Evolutionary conservation across 2,888 invertebrate genomes (phyloP).

Genomic region (Drepana falcataria): DNA sequence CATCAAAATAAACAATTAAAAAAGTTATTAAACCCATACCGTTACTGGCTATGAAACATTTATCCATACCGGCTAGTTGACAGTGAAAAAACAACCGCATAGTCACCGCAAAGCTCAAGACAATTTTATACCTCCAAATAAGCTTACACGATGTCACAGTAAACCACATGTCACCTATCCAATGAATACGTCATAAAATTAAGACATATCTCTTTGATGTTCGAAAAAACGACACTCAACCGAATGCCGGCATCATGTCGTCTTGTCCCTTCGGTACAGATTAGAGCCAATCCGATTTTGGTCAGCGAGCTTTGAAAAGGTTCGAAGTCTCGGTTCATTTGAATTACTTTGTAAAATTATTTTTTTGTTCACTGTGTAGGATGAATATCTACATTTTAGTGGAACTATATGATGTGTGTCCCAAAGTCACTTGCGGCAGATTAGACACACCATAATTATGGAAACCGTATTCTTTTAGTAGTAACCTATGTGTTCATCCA

Average conservation of each 20-base stretch:
- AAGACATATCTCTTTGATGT: constrained; percentile 31
- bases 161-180: constrained; percentile 17
- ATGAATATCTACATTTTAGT: too few relatives aligned
- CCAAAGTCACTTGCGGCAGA: too few relatives aligned
- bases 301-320: constrained; percentile 15
- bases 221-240: constrained; percentile 16
- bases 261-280: constrained; percentile 20
- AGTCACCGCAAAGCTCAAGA: not conserved
- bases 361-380: constrained; percentile 3
- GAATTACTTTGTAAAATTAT: constrained; percentile 7
- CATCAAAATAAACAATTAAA: too few relatives aligned
- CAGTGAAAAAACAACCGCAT: not conserved
- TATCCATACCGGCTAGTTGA: too few relatives aligned
- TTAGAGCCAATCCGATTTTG: constrained; percentile 31
- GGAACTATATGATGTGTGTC: too few relatives aligned
- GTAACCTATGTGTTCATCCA: too few relatives aligned
- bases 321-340: constrained; percentile 17
- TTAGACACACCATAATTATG: too few relatives aligned
- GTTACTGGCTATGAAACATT: not conserved
- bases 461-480: too few relatives aligned
- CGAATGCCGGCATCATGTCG: constrained; percentile 23
- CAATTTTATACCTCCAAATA: not conserved
- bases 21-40: not conserved
- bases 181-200: constrained; percentile 30
- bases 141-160: constrained; percentile 7